Evolutionary conservation across 2,113 vertebrate genomes (phyloP).

Genomic region (Otis tarda): DNA sequence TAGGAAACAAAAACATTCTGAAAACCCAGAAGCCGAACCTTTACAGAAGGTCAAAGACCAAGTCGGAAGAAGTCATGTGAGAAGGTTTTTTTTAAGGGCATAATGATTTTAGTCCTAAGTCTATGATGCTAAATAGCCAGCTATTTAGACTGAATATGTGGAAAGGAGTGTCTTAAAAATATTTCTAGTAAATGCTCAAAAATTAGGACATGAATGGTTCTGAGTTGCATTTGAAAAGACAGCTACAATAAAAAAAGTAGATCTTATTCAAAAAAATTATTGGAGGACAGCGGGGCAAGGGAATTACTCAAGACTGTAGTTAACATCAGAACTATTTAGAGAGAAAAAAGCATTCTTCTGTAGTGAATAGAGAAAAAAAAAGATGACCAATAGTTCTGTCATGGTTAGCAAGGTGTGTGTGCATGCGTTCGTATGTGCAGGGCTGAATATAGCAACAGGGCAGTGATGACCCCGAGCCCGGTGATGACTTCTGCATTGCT

Average conservation of each 20-base stretch:
- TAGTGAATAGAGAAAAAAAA: neutral
- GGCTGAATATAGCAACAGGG: neutral
- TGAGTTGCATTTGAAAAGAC: neutral
- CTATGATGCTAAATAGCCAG: neutral
- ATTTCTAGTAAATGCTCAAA: neutral
- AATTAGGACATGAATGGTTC: neutral
- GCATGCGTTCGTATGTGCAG: neutral
- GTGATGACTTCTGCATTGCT: neutral
- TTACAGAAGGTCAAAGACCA: neutral
- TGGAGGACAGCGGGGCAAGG: neutral
- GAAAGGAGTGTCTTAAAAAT: neutral
- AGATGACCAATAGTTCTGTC: neutral
- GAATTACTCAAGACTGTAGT: neutral
- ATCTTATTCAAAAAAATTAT: neutral
- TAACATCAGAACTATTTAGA: neutral
- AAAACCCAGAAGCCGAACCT: neutral
- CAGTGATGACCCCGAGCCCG: neutral
- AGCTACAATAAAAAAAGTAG: neutral
- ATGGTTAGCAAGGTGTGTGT: neutral
- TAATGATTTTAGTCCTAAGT: neutral
- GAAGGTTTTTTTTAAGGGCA: neutral
- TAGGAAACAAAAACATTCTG: neutral
- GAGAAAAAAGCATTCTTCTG: neutral
- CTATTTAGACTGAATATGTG: neutral
- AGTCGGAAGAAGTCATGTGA: neutral